Evolutionary conservation across 2,888 invertebrate genomes (phyloP).

Genomic region (Cryptops parisi): DNA sequence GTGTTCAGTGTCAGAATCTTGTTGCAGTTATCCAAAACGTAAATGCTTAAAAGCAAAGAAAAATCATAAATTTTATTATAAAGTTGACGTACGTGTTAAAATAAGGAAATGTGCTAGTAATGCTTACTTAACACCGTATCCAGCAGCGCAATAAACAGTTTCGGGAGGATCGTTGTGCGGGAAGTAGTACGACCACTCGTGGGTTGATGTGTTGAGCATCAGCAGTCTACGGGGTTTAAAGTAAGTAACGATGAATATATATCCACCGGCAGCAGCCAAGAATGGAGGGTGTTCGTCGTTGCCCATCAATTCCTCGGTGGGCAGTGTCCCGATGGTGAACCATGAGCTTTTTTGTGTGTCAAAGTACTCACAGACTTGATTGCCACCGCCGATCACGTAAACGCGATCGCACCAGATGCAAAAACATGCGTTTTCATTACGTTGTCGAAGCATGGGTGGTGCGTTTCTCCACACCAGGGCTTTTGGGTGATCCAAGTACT

Average conservation of each 20-base stretch:
- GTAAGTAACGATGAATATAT: background rate
- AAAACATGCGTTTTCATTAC: background rate
- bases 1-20: too few species aligned
- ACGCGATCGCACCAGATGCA: background rate
- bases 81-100: too few species aligned
- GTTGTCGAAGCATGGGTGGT: background rate
- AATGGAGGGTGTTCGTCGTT: background rate
- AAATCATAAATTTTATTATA: too few species aligned
- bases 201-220: background rate
- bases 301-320: background rate
- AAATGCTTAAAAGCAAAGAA: too few species aligned
- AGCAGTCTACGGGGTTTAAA: background rate
- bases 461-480: conserved; percentile 1
- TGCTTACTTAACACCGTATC: too few species aligned
- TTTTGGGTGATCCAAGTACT: background rate
- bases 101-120: too few species aligned
- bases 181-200: background rate
- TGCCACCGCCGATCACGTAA: conserved; percentile 4
- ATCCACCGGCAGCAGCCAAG: background rate
- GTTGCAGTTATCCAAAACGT: too few species aligned
- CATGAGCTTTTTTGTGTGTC: background rate
- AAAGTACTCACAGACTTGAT: conserved; percentile 6
- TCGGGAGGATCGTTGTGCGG: background rate
- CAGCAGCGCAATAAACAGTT: background rate
- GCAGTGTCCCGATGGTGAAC: background rate